phyloP scores from a whole-genome alignment of 2,113 vertebrate genomes.

The Xiphophorus hellerii region DNA sequence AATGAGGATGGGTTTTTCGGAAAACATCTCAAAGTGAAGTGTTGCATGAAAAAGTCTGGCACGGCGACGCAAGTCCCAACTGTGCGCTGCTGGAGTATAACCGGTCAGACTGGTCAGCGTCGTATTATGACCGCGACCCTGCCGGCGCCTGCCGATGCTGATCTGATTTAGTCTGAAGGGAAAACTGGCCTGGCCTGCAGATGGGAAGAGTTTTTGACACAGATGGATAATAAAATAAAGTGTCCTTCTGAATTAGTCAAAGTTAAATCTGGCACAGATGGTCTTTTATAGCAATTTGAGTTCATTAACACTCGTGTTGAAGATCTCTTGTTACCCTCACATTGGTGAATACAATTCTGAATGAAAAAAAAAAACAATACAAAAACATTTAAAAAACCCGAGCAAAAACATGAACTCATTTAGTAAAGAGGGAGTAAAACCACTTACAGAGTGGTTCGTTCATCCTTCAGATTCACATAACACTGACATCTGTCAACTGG shows the following conservation, averaged over 20 bases:
- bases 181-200: not conserved
- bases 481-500: slow-evolving; percentile 47
- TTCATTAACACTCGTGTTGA: slow-evolving; percentile 37
- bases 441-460: slow-evolving; percentile 27
- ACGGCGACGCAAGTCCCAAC: not conserved
- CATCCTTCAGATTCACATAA: slow-evolving; percentile 56
- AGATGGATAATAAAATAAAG: slow-evolving; percentile 8
- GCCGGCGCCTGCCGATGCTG: not conserved
- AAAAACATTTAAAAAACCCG: slow-evolving; percentile 46
- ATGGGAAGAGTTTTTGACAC: not conserved
- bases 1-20: slow-evolving; percentile 21
- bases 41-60: slow-evolving; percentile 38
- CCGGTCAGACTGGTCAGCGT: not conserved
- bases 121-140: not conserved
- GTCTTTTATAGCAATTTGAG: slow-evolving; percentile 32
- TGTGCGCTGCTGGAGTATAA: not conserved
- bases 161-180: not conserved
- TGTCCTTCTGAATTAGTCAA: slow-evolving; percentile 41
- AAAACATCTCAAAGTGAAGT: slow-evolving; percentile 59
- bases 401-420: slow-evolving; percentile 56
- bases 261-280: slow-evolving; percentile 45
- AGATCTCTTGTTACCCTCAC: slow-evolving; percentile 36
- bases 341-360: slow-evolving; percentile 27
- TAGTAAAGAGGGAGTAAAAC: slow-evolving; percentile 44
- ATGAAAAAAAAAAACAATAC: slow-evolving; percentile 51